Evolutionary conservation across 2,888 invertebrate species (phyloP), one percentile per base, ranked within the genome.

Genomic region (Phrixothrix hirtus): DNA sequence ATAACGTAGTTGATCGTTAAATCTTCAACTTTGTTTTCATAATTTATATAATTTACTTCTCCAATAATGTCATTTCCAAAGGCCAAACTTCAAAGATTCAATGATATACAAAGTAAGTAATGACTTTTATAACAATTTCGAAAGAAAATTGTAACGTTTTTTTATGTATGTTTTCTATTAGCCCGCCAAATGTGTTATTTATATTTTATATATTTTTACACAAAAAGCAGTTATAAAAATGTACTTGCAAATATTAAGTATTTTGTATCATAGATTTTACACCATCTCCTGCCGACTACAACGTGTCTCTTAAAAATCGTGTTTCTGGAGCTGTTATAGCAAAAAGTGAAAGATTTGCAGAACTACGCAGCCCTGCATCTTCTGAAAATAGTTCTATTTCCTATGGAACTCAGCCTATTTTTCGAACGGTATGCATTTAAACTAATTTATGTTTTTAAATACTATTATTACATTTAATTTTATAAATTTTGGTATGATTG

Each of bases 61-160:
- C n/a, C n/a, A 17, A 37, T 45, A 36, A 81, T 81, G 81, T 80
- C 81, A 32, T 82, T 82, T 66, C 76, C 81, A n/a, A 79, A 79
- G 69, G 81, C 82, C 1, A 80, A 78, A 69, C 71, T 81, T 31
- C 77, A 78, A 58, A 74, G 82, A 34, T 82, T 82, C 65, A 82
- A 82, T 63, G 81, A 82, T 54, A 67, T 75, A 21, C 70, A 71
- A 62, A 76, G 81, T 81, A 68, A 78, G 80, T 21, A 7, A 5
- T 21, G 21, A 21, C 7, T 21, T 21, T 21, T 5, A 7, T 5
- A 21, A 21, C 21, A 21, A 5, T 21, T 21, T 21, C 7, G 21
- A 12, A 46, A 39, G 29, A 30, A 15, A n/a, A 21, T 21, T 21
- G 7, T 21, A 21, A 21, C 7, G 3, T 21, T 21, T 21, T 21